Percentiles rank a stretch among this genome's conserved stretches.
Conservation (phyloP, 92 coral and sea anemone genomes). For the Desmophyllum pertusum region DNA sequence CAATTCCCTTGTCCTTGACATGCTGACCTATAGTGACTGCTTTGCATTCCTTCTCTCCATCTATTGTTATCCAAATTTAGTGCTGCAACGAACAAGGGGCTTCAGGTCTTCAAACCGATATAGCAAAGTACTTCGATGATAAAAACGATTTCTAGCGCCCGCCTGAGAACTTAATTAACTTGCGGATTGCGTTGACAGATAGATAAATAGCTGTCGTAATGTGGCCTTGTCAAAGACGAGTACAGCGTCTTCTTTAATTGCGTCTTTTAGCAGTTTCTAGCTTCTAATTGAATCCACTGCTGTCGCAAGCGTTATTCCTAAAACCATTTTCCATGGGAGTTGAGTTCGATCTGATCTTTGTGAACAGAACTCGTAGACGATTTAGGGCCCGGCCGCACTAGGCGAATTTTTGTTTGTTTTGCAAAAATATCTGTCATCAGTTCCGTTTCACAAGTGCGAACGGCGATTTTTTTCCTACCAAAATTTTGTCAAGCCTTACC, state of each 20-base stretch:
- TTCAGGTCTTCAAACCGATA: neutral
- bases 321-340: neutral
- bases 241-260: neutral
- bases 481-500: no score
- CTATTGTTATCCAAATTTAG: slow-evolving; percentile 10
- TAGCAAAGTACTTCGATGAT: neutral
- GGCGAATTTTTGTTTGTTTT: neutral
- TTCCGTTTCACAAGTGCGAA: no score
- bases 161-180: slow-evolving; percentile 28
- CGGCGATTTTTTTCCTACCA: no score
- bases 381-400: no score
- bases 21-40: neutral
- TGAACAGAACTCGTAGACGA: neutral
- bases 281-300: neutral
- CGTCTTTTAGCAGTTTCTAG: neutral
- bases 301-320: neutral
- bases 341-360: neutral
- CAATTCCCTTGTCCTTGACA: slow-evolving; percentile 4
- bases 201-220: slow-evolving; percentile 17
- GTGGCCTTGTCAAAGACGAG: neutral
- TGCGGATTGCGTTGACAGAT: slow-evolving; percentile 20
- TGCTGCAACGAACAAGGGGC: neutral
- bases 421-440: no score
- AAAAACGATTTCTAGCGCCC: neutral
- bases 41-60: neutral